Base-by-base conservation (phyloP, 1,140 invertebrate genomes). In the Drosophila malerkotliana region DNA sequence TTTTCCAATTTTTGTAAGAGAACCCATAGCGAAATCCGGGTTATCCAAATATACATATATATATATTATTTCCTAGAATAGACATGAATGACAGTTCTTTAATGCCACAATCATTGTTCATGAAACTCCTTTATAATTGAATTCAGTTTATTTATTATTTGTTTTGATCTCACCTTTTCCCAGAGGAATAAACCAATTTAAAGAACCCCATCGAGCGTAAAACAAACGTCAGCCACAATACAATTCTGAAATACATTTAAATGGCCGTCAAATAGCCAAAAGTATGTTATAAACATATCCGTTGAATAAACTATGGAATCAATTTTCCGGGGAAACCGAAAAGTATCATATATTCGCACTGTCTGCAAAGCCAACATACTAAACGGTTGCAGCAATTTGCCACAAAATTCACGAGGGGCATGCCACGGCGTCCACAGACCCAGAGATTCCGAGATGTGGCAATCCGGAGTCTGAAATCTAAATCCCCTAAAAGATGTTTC, bases 331-430 rank as follows among this genome's bases (percentile, higher is more conserved):
- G 34, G 0, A 37, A 12, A 4, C 34, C 34, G 10, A 37, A 37
- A 12, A 37, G 34, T 37, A 12, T 10, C 34, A 37, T 37, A 37
- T 4, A 37, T 37, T 37, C 34, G 10, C 21, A 21, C 10, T 12
- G 34, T 12, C 14, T 8, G 41, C 6, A 32, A 44, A 37, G 18
- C 24, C 15, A 49, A 34, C 6, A 34, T 41, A 56, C 15, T 44
- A 48, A 39, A 32, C 62, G 62, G 54, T 82, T 73, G 57, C 41
- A 55, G 52, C 37, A 63, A 77, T 81, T 66, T 66, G 56, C 61
- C 48, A 44, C 61, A 64, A 64, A 58, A 41, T 54, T 32, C 37
- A 9, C 10, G 21, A 21, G 39, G 14, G 49, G 14, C 48, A 14
- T 8, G 37, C 14, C 28, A 24, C 15, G 9, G 18, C 30, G 34